Evolutionary conservation across 2,113 vertebrate genomes (phyloP).

Genomic region (Megaptera novaeangliae): DNA sequence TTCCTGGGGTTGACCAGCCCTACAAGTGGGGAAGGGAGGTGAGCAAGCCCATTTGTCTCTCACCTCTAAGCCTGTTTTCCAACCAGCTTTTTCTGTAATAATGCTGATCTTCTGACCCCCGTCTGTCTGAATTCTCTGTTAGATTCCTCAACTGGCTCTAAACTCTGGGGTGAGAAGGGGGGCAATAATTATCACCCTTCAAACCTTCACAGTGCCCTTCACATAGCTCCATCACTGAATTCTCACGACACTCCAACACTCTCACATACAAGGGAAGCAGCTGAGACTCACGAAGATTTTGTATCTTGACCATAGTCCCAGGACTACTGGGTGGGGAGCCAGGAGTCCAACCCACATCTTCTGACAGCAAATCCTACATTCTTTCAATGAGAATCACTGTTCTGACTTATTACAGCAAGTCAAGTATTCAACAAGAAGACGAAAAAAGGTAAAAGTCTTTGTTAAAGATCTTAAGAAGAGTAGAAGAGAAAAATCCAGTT

Average conservation of each 20-base stretch:
- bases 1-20: neutral
- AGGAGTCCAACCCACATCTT: neutral
- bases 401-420: neutral
- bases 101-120: neutral
- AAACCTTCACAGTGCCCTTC: neutral
- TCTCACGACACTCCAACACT: no score
- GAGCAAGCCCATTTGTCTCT: neutral
- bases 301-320: neutral
- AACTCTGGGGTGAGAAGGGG: neutral
- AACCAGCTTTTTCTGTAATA: neutral
- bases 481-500: neutral
- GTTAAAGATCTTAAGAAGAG: neutral
- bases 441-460: neutral
- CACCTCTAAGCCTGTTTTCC: neutral
- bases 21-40: no score
- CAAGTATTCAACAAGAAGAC: neutral
- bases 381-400: neutral
- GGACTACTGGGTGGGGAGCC: neutral
- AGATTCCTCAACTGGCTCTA: neutral
- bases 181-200: neutral
- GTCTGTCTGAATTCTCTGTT: constrained; percentile 10
- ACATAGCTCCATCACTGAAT: accelerated
- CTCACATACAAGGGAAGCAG: neutral
- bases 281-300: no score
- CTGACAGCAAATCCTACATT: neutral